These are phyloP conservation scores for Cheumatopsyche charites DNA, from an alignment of 1,140 invertebrate genomes.

Conservation along the genomic window DNA sequence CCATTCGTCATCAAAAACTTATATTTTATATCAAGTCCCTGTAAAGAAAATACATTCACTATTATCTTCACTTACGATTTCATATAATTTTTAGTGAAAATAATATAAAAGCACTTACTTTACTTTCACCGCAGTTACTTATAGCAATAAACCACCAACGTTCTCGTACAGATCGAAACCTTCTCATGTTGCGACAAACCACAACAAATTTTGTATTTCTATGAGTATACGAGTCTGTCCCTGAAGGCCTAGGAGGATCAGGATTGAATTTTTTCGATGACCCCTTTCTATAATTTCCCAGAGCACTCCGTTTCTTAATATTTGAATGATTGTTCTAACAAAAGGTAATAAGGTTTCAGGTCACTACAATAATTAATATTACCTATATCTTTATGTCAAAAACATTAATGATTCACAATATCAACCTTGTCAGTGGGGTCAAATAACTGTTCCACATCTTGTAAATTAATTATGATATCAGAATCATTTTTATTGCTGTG, in stretches of 20 bases:
- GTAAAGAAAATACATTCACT: conserved; percentile 49
- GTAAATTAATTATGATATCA: conserved; percentile 49
- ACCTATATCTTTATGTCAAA: too few species aligned
- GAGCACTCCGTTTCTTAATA: conserved; percentile 3
- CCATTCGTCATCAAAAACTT: conserved; percentile 83
- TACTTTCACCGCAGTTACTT: conserved; percentile 71
- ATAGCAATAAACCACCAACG: conserved; percentile 82
- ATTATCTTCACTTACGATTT: too few species aligned
- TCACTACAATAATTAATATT: neutral
- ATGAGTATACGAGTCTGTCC: conserved; percentile 36
- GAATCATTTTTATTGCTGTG: conserved; percentile 37
- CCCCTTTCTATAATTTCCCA: neutral
- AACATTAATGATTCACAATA: neutral
- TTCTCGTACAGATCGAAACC: conserved; percentile 71
- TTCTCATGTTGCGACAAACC: conserved; percentile 65
- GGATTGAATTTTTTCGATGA: conserved; percentile 48
- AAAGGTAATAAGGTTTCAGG: neutral
- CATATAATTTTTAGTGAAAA: too few species aligned
- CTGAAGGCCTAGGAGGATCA: conserved; percentile 47
- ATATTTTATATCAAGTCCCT: conserved; percentile 75
- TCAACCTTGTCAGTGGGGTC: conserved; percentile 45
- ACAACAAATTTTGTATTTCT: conserved; percentile 54
- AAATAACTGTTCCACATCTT: conserved; percentile 59
- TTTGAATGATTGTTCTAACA: conserved; percentile 10
- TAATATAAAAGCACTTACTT: conserved; percentile 55